Conservation (phyloP, 2,113 vertebrate genomes). For the Rhynchopsitta pachyrhyncha region DNA sequence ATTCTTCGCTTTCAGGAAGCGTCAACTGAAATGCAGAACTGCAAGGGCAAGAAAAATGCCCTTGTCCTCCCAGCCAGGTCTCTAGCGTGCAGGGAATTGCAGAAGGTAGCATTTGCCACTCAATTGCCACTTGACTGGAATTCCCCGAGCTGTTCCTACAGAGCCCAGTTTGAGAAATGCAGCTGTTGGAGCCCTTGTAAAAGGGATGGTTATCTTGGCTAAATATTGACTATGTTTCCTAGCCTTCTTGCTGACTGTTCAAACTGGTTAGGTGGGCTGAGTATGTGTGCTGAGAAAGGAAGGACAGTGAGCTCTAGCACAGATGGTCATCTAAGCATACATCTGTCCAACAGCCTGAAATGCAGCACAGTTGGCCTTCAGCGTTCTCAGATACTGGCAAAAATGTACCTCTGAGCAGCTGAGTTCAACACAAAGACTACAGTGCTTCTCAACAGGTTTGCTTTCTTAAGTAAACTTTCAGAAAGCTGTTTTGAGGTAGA, state of each 20-base stretch:
- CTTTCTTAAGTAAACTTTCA: neutral
- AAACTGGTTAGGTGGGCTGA: neutral
- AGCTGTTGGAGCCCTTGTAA: neutral
- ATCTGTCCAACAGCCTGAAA: neutral
- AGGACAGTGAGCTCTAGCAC: neutral
- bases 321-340: neutral
- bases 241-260: neutral
- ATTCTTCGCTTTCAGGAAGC: neutral
- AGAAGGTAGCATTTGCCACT: neutral
- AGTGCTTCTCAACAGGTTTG: neutral
- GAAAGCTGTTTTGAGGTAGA: neutral
- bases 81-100: neutral
- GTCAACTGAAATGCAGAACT: neutral
- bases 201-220: conserved; percentile 15
- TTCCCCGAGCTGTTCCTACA: neutral
- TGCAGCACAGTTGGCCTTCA: neutral
- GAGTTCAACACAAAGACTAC: neutral
- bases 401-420: neutral
- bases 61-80: neutral
- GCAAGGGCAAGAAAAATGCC: neutral
- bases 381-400: neutral
- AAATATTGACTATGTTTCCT: conserved; percentile 15
- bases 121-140: neutral
- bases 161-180: neutral
- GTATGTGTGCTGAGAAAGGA: neutral